Base-by-base conservation (phyloP, 2,888 invertebrate genomes). In the Callyntrura guangdongensis region DNA sequence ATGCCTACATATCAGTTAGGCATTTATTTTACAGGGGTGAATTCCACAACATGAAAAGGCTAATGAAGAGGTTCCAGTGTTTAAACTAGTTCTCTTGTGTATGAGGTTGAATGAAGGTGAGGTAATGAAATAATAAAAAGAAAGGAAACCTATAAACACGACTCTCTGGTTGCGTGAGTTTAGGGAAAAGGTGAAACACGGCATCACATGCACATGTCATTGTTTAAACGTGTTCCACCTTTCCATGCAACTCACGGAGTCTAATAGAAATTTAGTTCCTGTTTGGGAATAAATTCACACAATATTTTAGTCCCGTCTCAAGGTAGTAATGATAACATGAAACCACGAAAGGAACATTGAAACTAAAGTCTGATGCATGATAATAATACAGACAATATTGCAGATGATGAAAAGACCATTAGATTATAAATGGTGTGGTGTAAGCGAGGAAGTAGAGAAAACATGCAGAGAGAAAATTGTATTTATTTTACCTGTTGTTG, bases 401-500 rank as follows among this genome's bases (percentile, higher is more conserved):
- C 9, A 8, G 25, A 22, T 27, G 77, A 77, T 79, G 53, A 8
- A 25, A 79, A 59, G 59, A 27, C 11, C 56, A 79, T 36, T 36
- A 36, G 36, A 6, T 36, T 36, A 6, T 36, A n/a, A 77, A 17
- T 59, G 20, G 14, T 47, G 20, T 9, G 14, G 25, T 27, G 64
- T 64, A 64, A 22, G 0, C 27, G 27, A 9, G 74, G 59, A 88
- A 88, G 69, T 49, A 17, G 74, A 88, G 61, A 56, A 59, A 82
- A 64, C 45, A 72, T 59, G 36, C 11, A 27, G 12, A 53, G 47
- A 64, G 20, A 53, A n/a, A 77, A 27, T 69, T 27, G 25, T 45
- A 72, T 27, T 45, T n/a, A 27, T 64, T 27, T 79, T 90, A 90
- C 90, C 90, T 90, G 90, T 86, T 86, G 86, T 90, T 90, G 90